Conservation (phyloP, 2,888 invertebrate species). For the Mactromeris polynyma region DNA sequence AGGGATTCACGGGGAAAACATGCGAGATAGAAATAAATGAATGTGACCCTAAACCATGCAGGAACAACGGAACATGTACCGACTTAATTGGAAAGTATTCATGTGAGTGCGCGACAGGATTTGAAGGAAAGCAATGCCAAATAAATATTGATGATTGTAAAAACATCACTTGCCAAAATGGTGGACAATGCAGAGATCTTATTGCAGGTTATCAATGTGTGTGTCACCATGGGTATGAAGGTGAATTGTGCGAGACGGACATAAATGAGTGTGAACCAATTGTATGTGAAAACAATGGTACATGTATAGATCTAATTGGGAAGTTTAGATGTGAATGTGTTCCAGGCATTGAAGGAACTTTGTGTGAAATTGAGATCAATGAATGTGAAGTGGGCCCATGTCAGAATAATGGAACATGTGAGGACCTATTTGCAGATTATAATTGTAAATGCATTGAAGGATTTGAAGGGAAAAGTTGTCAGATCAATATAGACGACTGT, state of each 20-base stretch:
- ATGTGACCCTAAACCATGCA: constrained; percentile 93
- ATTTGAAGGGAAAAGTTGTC: constrained; percentile 52
- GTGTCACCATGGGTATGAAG: constrained; percentile 49
- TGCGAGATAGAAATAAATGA: constrained; percentile 90
- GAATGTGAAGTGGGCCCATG: constrained; percentile 65
- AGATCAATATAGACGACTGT: constrained; percentile 32
- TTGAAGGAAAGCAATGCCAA: constrained; percentile 89
- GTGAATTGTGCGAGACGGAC: constrained; percentile 41
- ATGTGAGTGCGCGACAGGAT: constrained; percentile 76
- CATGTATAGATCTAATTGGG: constrained; percentile 38
- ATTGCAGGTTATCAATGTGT: constrained; percentile 43
- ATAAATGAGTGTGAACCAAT: constrained; percentile 26
- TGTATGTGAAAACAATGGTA: constrained; percentile 46
- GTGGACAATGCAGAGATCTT: constrained; percentile 5
- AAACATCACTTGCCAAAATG: constrained; percentile 58
- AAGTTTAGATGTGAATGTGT: constrained; percentile 41
- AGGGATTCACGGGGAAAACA: constrained; percentile 44
- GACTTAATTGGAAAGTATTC: constrained; percentile 79
- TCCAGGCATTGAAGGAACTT: constrained; percentile 56
- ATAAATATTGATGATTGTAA: constrained; percentile 65
- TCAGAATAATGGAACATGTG: constrained; percentile 54
- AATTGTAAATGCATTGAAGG: constrained; percentile 60
- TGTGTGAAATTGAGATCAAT: constrained; percentile 64
- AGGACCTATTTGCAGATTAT: constrained; percentile 57
- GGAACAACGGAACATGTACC: constrained; percentile 97